Evolutionary conservation across 2,113 vertebrate genomes (phyloP), one percentile per base, ranked within the genome.

Genomic region (Hypocryptadius cinnamomeus): DNA sequence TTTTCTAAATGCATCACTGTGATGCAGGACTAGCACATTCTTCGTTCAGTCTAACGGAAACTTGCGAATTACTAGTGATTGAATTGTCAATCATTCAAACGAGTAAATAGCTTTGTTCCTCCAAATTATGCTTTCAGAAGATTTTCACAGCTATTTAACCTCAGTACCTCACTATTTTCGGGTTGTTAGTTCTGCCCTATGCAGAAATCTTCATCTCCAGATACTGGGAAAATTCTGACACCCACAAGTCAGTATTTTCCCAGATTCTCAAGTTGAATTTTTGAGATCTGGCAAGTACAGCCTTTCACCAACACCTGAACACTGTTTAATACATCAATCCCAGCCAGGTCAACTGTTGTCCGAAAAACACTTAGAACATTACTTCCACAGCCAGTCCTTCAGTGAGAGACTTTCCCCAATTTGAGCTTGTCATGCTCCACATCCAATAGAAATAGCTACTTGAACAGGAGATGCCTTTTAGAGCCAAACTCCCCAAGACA

Each of bases 31-130:
- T 87, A 85, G 37, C 7, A 6, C n/a, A 70, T 25, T 89, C 33
- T 87, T 80, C 42, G 4, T 45, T 89, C 82, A 93, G 35, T 85
- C 94, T 97, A 90, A 90, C 42, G 72, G 45, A 97, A 97, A 97
- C 48, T 24, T 72, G 44, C 74, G 70, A 92, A 96, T 85, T 96
- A 80, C 72, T 96, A 94, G 92, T 83, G 85, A 87, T 77, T 27
- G 82, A 51, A 72, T 6, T 97, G 79, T 87, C 93, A 96, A 31
- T 87, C 92, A 93, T 65, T 79, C 79, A 87, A 95, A 94, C 71
- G 88, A 91, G 61, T 53, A 86, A 92, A 91, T 50, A 69, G 88
- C 72, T 48, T 44, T 78, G 48, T 87, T 72, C 61, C 85, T 91
- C 66, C 68, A 76, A 91, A 92, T 91, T 71, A 71, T 33, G 35